Evolutionary conservation across 2,888 invertebrate genomes (phyloP).

Genomic region (Heliconius erato): DNA sequence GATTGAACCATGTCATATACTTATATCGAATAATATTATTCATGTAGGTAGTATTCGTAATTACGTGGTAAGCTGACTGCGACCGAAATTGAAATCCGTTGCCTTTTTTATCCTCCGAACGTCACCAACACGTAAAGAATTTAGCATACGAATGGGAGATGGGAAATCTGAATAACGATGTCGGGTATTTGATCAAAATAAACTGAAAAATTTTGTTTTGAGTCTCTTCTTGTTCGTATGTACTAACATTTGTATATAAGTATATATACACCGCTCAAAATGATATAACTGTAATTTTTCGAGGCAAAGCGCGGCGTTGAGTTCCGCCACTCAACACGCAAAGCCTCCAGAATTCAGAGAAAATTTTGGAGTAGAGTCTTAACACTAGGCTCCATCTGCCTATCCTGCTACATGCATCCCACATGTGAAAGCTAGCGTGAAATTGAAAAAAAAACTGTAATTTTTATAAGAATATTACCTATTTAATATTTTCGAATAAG

Average conservation of each 20-base stretch:
- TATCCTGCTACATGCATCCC: too few relatives aligned
- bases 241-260: too few relatives aligned
- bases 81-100: conserved; percentile 31
- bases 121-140: conserved; percentile 36
- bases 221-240: neutral
- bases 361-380: too few relatives aligned
- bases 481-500: conserved; percentile 6
- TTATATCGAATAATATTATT: conserved; percentile 15
- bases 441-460: neutral
- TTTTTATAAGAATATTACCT: neutral
- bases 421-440: too few relatives aligned
- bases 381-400: too few relatives aligned
- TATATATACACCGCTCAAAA: neutral
- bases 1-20: neutral
- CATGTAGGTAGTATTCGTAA: conserved; percentile 25
- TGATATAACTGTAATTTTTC: too few relatives aligned
- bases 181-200: conserved; percentile 21
- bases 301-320: too few relatives aligned
- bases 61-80: conserved; percentile 17
- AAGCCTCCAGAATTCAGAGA: too few relatives aligned
- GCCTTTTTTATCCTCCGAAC: conserved; percentile 27
- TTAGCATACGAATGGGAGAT: conserved; percentile 39
- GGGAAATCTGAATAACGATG: conserved; percentile 39
- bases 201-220: neutral
- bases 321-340: too few relatives aligned